Percentiles rank a stretch among this genome's conserved stretches.
Evolutionary conservation across 2,888 invertebrate genomes (phyloP).

Genomic region (Drosophila conformis): DNA sequence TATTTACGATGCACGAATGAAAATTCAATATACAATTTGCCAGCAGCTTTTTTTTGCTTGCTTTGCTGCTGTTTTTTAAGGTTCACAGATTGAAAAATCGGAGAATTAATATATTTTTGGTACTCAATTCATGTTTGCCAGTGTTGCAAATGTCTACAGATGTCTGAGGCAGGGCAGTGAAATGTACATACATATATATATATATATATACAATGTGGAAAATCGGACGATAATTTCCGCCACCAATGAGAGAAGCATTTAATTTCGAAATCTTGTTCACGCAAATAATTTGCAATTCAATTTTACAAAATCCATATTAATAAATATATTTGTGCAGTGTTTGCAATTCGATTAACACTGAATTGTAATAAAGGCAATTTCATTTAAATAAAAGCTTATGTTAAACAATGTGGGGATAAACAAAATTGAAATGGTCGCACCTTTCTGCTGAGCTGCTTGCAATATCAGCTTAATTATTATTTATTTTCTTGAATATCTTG

Average conservation of each 20-base stretch:
- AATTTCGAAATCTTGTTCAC: conserved; percentile 12
- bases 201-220: conserved; percentile 25
- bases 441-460: conserved; percentile 63
- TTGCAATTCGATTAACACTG: conserved; percentile 30
- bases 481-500: conserved; percentile 32
- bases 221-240: conserved; percentile 73
- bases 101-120: not conserved
- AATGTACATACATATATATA: not conserved
- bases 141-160: conserved; percentile 39
- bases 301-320: conserved; percentile 14
- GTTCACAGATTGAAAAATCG: not conserved
- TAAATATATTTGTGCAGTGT: conserved; percentile 37
- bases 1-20: not conserved
- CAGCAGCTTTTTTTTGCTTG: not conserved
- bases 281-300: conserved; percentile 21
- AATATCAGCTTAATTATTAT: conserved; percentile 48
- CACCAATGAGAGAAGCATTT: conserved; percentile 49
- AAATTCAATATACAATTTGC: not conserved
- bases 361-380: not conserved
- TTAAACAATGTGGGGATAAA: conserved; percentile 29
- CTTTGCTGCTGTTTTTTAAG: not conserved
- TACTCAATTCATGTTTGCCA: conserved; percentile 16
- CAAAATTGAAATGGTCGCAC: conserved; percentile 57
- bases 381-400: conserved; percentile 26
- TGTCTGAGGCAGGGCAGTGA: conserved; percentile 22